Conservation (phyloP, 2,797 vertebrate genomes). For the Pempheris klunzingeri region DNA sequence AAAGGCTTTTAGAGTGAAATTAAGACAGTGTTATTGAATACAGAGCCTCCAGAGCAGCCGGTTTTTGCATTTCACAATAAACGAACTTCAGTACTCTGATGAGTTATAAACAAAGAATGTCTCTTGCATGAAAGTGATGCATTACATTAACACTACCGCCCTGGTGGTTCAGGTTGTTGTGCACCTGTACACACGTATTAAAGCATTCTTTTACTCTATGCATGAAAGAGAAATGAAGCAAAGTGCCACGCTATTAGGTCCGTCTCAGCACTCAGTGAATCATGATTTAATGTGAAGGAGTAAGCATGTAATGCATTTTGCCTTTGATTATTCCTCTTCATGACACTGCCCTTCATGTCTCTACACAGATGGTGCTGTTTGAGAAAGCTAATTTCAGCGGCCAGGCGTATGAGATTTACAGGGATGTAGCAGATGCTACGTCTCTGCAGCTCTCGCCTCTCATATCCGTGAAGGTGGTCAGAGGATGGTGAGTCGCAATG, state of each 20-base stretch:
- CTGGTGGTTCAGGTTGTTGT: conserved; percentile 5
- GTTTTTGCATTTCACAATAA: conserved; percentile 10
- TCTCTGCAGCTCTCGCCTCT: conserved; percentile 88
- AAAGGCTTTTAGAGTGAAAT: neutral
- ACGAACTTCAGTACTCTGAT: conserved; percentile 3
- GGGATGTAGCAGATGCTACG: conserved; percentile 88
- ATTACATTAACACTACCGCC: neutral
- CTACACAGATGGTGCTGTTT: conserved; percentile 90
- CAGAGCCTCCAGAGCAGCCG: neutral
- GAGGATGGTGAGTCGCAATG: conserved; percentile 91
- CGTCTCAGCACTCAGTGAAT: conserved; percentile 5
- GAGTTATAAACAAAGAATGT: neutral
- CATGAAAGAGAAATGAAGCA: neutral
- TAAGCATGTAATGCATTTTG: conserved; percentile 7
- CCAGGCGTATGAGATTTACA: conserved; percentile 86
- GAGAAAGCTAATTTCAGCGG: conserved; percentile 85
- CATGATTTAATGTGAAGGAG: conserved; percentile 20
- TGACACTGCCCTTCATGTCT: conserved; percentile 23
- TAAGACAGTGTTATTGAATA: neutral
- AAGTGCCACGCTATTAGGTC: neutral
- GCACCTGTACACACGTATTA: neutral
- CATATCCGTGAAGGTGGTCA: conserved; percentile 89
- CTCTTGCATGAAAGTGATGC: conserved; percentile 3
- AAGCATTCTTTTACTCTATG: neutral
- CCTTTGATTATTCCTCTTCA: conserved; percentile 3